Evolutionary conservation across 2,113 vertebrate species (phyloP).

Genomic region (Corvus moneduloides): DNA sequence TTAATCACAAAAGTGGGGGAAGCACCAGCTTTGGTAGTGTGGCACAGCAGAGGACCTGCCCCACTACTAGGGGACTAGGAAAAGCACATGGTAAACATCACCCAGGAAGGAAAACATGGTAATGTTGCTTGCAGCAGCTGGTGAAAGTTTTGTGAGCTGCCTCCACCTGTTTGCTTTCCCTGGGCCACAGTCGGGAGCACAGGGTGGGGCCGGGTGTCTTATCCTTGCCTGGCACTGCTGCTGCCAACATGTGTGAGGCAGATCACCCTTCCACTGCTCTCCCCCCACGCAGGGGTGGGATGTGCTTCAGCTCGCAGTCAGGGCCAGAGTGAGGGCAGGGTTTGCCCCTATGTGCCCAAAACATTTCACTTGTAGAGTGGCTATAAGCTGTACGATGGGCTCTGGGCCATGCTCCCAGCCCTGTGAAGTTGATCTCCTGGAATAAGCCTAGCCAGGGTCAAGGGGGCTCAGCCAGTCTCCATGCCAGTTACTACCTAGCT

Average conservation of each 20-base stretch:
- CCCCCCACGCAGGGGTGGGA: not conserved
- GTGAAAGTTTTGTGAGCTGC: not conserved
- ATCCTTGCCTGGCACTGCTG: not conserved
- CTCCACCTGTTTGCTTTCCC: not conserved
- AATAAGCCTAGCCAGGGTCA: not conserved
- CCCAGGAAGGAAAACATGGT: not conserved
- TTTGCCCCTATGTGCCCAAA: not conserved
- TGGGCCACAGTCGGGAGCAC: accelerated
- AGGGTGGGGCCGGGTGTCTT: not conserved
- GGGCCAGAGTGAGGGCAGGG: not conserved
- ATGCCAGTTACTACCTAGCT: not conserved
- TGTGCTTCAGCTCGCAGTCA: not conserved
- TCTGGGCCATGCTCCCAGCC: not conserved
- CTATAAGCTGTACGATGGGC: accelerated
- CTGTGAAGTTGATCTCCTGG: not conserved
- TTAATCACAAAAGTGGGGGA: not conserved
- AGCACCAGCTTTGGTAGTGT: not conserved
- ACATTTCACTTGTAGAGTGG: not conserved
- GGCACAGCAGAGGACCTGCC: not conserved
- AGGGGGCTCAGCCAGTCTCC: not conserved
- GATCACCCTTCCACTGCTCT: not conserved
- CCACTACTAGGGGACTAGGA: not conserved
- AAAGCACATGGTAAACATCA: not conserved
- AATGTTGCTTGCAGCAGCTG: not conserved
- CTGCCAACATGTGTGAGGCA: not conserved